Evolutionary conservation across 2,888 invertebrate genomes (phyloP).

Genomic region (Stenchaetothrips biformis): DNA sequence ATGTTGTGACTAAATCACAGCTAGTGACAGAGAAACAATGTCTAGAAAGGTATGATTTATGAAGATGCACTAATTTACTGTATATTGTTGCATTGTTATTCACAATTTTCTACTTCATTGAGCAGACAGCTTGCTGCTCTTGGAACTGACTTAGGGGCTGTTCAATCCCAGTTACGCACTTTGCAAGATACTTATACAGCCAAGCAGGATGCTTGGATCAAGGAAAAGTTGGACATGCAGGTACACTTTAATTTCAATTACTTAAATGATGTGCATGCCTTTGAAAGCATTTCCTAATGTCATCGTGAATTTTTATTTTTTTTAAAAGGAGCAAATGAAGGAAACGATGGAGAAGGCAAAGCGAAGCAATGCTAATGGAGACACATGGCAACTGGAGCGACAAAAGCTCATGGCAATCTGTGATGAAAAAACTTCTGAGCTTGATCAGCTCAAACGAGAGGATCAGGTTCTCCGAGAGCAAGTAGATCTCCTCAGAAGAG

Average conservation of each 20-base stretch:
- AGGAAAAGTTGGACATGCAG: constrained; percentile 66
- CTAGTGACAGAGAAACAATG: constrained; percentile 76
- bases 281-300: background rate
- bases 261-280: background rate
- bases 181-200: constrained; percentile 59
- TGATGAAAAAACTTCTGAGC: constrained; percentile 69
- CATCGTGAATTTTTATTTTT: constrained; percentile 28
- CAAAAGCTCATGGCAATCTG: constrained; percentile 63
- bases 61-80: constrained; percentile 37
- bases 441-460: constrained; percentile 64
- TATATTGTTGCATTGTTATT: constrained; percentile 41
- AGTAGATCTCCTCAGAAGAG: constrained; percentile 64
- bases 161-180: constrained; percentile 60
- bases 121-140: constrained; percentile 57
- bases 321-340: constrained; percentile 48
- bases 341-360: constrained; percentile 44
- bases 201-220: constrained; percentile 65
- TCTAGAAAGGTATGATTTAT: constrained; percentile 57
- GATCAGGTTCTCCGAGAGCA: constrained; percentile 64
- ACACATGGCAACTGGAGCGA: constrained; percentile 59
- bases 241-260: constrained; percentile 45
- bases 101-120: constrained; percentile 30
- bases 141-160: constrained; percentile 57
- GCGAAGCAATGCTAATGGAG: constrained; percentile 41
- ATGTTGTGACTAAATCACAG: constrained; percentile 75